Conservation (phyloP, 2,888 invertebrate genomes). For the Drosophila conformis region DNA sequence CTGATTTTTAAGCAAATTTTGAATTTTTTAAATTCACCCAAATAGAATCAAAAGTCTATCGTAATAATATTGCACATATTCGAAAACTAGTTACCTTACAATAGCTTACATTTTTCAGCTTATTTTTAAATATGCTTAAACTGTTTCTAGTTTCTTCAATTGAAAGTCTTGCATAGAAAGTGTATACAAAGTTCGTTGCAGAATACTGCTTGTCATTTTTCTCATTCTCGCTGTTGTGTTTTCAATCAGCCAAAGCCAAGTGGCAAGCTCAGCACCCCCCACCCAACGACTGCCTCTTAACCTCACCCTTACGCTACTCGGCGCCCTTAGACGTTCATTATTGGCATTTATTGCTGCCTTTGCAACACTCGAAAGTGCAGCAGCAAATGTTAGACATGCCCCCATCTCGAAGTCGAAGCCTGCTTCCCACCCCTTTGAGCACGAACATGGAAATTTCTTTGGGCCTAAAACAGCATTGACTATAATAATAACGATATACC, state of each 20-base stretch:
- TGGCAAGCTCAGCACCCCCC: slow-evolving; percentile 34
- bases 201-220: background rate
- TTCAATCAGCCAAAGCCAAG: slow-evolving; percentile 71
- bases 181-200: slow-evolving; percentile 10
- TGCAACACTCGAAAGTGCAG: slow-evolving; percentile 73
- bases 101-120: background rate
- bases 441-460: slow-evolving; percentile 57
- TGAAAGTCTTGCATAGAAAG: slow-evolving; percentile 4
- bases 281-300: background rate
- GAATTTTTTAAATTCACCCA: background rate
- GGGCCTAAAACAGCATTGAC: slow-evolving; percentile 61
- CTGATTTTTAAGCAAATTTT: background rate
- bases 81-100: background rate
- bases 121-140: background rate
- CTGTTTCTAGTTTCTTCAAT: background rate
- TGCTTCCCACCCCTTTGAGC: slow-evolving; percentile 21
- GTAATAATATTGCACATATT: background rate
- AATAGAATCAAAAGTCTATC: background rate
- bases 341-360: slow-evolving; percentile 68
- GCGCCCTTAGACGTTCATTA: slow-evolving; percentile 75
- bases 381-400: slow-evolving; percentile 47
- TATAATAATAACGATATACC: slow-evolving; percentile 25
- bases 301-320: slow-evolving; percentile 12
- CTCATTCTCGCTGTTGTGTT: slow-evolving; percentile 47
- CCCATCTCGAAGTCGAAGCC: slow-evolving; percentile 4